Percentiles rank a stretch among this genome's conserved stretches.
Evolutionary conservation across 1,140 invertebrate genomes (phyloP).

Genomic region (Popillia japonica): DNA sequence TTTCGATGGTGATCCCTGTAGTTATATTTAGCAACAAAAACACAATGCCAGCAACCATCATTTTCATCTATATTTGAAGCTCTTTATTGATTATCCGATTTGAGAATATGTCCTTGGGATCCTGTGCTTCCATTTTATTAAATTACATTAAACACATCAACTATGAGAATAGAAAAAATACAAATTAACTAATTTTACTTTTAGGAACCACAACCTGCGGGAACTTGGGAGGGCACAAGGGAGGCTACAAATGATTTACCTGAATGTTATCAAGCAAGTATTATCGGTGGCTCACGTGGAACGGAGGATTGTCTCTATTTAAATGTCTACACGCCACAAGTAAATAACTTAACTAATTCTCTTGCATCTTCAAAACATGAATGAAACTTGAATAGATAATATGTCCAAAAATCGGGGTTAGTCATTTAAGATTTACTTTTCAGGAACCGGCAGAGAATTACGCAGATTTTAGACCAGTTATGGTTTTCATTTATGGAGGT

Average conservation of each 20-base stretch:
- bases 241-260: background rate
- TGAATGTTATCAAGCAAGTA: background rate
- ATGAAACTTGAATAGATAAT: background rate
- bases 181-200: background rate
- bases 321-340: background rate
- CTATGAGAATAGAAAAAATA: too few relatives aligned
- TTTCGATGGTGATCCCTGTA: too few relatives aligned
- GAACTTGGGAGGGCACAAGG: conserved; percentile 41
- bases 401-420: background rate
- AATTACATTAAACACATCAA: too few relatives aligned
- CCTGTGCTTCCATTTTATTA: too few relatives aligned
- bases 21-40: too few relatives aligned
- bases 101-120: too few relatives aligned
- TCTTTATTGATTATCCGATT: too few relatives aligned
- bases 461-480: conserved; percentile 59
- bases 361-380: background rate
- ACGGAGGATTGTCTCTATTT: background rate
- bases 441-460: background rate
- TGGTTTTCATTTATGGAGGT: conserved; percentile 76
- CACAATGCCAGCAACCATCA: too few relatives aligned
- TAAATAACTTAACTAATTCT: background rate
- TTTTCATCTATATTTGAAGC: too few relatives aligned
- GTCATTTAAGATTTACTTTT: too few relatives aligned
- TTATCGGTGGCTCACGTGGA: background rate
- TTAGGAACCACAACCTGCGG: background rate